Percentiles rank a stretch among this genome's conserved stretches.
phyloP scores from a whole-genome alignment of 2,113 vertebrate species.

The Scomber colias region DNA sequence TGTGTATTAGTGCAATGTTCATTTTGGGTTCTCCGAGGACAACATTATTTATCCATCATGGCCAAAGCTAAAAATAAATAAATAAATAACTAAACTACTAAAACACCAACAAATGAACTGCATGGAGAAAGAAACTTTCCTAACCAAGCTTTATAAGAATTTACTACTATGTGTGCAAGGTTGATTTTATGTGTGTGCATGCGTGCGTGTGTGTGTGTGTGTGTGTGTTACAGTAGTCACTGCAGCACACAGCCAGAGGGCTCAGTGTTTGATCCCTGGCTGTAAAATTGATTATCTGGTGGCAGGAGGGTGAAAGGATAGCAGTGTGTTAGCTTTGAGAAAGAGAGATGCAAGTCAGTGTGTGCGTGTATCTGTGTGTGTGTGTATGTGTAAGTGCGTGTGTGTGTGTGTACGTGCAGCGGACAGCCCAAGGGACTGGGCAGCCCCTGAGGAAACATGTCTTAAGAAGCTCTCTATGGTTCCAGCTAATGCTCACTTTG shows the following conservation, averaged over 20 bases:
- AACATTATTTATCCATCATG: slow-evolving; percentile 53
- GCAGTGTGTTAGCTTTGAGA: slow-evolving; percentile 69
- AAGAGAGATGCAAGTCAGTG: slow-evolving; percentile 30
- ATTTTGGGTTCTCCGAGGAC: slow-evolving; percentile 56
- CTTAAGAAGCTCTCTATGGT: slow-evolving; percentile 80
- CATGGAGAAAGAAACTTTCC: slow-evolving; percentile 40
- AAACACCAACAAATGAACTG: slow-evolving; percentile 44
- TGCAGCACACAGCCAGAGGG: slow-evolving; percentile 80
- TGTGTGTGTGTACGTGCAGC: background rate
- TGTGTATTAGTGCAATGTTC: slow-evolving; percentile 61
- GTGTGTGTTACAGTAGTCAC: slow-evolving; percentile 66
- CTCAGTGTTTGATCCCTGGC: slow-evolving; percentile 85
- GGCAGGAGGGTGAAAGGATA: slow-evolving; percentile 81
- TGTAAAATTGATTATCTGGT: slow-evolving; percentile 87
- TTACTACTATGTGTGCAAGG: slow-evolving; percentile 27
- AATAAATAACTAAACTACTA: background rate
- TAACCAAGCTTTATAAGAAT: slow-evolving; percentile 41
- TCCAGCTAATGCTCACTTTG: slow-evolving; percentile 87
- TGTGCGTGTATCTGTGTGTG: slow-evolving; percentile 7
- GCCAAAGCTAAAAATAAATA: slow-evolving; percentile 18
- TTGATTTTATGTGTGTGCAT: slow-evolving; percentile 21
- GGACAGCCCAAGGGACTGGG: slow-evolving; percentile 67
- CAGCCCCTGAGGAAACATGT: slow-evolving; percentile 77
- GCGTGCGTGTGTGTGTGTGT: background rate
- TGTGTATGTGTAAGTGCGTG: slow-evolving; percentile 8